Base-by-base conservation (phyloP, 2,113 vertebrate genomes). In the Psittacus erithacus region DNA sequence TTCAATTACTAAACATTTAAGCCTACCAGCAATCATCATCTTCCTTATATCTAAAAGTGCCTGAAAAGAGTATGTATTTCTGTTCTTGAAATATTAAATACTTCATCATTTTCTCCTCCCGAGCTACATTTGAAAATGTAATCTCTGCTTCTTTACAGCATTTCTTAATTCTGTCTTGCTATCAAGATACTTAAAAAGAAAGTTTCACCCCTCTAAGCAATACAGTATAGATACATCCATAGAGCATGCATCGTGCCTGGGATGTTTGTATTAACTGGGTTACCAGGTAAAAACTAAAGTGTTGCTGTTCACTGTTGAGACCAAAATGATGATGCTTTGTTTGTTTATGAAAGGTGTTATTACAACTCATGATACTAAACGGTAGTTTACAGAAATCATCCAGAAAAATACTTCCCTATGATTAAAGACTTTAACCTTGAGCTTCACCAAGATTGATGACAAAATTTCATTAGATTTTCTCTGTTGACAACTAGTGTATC, bases 161-260 rank as follows among this genome's bases (percentile, higher is more conserved):
- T 15, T 69, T 81, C 27, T 64, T 86, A 52, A 33, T 23, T 35
- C 35, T 31, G 63, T 65, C 25, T 53, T 62, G 28, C 33, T 20
- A 22, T 46, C 63, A 75, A 86, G 16, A 10, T 71, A 35, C 33
- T 17, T 52, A 53, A 77, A 86, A 75, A 65, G 33, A 31, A 38
- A 35, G 28, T 71, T 86, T 63, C 39, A 49, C 23, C 25, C 24
- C 39, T 43, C 33, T 38, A 53, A 77, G 57, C 49, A 35, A 4
- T 10, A 4, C 28, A 23, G 53, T 69, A 12, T 24, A 59, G 57
- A 24, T 59, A 35, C 33, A 24, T 24, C 22, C n/a, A 29, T 5
- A 35, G 11, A 76, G 55, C 22, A 60, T n/a, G 38, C 29, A 27
- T 35, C 0, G 0, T 2, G 0, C 23, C 25, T 24, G 29, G 24